These are phyloP conservation scores for Mormoops blainvillei DNA, from an alignment of 2,113 vertebrate genomes.

Conservation along the genomic window DNA sequence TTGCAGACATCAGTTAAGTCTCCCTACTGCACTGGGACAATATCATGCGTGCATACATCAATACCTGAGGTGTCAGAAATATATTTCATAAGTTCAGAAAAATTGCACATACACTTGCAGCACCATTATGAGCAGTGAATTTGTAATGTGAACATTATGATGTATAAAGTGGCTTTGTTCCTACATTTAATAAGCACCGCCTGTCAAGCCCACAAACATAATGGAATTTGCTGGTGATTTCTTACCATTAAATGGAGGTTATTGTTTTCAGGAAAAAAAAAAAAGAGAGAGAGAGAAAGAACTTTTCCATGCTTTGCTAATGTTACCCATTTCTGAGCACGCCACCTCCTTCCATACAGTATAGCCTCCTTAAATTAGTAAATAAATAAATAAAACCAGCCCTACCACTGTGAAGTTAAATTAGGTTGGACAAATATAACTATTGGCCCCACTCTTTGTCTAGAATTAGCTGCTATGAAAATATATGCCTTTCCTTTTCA, in stretches of 20 bases:
- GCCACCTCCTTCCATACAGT: constrained; percentile 46
- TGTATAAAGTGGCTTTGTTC: constrained; percentile 91
- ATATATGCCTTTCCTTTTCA: constrained; percentile 4
- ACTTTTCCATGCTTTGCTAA: constrained; percentile 76
- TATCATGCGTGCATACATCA: constrained; percentile 83
- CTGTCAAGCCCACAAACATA: constrained; percentile 86
- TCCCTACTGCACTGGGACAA: constrained; percentile 84
- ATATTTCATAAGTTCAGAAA: constrained; percentile 86
- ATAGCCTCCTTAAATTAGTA: constrained; percentile 62
- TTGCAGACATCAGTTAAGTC: constrained; percentile 90
- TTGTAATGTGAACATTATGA: constrained; percentile 88
- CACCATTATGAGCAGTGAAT: constrained; percentile 82
- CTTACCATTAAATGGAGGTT: constrained; percentile 82
- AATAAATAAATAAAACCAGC: constrained; percentile 70
- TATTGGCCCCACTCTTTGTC: constrained; percentile 12
- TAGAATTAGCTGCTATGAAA: constrained; percentile 30
- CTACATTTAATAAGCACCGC: constrained; percentile 91
- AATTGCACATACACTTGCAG: constrained; percentile 80
- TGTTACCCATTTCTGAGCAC: constrained; percentile 76
- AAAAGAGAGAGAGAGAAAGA: constrained; percentile 32
- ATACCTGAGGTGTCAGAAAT: constrained; percentile 84
- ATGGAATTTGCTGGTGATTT: constrained; percentile 84
- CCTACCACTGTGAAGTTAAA: constrained; percentile 25
- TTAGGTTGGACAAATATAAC: constrained; percentile 50
- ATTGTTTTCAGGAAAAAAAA: constrained; percentile 76